These are phyloP conservation scores for Sebastes ruberrimus DNA, from an alignment of 2,797 vertebrate species.

Conservation along the genomic window DNA sequence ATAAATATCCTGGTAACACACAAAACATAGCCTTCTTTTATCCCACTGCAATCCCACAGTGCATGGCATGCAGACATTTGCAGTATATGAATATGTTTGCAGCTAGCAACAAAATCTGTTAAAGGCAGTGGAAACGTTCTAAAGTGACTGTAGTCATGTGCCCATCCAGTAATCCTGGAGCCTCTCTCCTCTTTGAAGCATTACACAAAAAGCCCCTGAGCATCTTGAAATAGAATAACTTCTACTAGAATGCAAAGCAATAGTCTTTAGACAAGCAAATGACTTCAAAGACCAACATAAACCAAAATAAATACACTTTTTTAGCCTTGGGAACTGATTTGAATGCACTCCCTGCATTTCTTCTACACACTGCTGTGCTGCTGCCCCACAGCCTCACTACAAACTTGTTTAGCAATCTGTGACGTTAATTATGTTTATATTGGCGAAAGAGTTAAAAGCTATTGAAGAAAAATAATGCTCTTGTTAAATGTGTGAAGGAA, in stretches of 20 bases:
- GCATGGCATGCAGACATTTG: neutral
- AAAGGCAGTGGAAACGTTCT: neutral
- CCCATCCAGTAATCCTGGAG: neutral
- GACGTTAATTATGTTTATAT: slow-evolving; percentile 9
- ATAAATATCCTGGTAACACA: neutral
- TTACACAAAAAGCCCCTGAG: neutral
- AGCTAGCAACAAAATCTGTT: neutral
- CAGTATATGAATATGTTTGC: neutral
- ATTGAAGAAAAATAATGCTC: neutral
- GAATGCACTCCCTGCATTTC: neutral
- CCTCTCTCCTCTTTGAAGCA: neutral
- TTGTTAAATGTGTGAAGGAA: neutral
- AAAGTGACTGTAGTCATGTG: neutral
- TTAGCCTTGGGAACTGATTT: neutral
- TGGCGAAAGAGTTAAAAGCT: neutral
- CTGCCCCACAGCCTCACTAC: neutral
- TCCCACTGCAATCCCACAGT: neutral
- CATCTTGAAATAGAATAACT: slow-evolving; percentile 25
- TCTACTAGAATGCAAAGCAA: neutral
- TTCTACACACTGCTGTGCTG: neutral
- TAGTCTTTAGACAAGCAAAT: neutral
- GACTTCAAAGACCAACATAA: neutral
- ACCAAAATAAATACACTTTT: neutral
- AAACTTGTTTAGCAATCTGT: neutral
- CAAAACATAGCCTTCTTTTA: neutral